Conservation (phyloP, 2,888 invertebrate genomes). For the Trachelus iudaicus region DNA sequence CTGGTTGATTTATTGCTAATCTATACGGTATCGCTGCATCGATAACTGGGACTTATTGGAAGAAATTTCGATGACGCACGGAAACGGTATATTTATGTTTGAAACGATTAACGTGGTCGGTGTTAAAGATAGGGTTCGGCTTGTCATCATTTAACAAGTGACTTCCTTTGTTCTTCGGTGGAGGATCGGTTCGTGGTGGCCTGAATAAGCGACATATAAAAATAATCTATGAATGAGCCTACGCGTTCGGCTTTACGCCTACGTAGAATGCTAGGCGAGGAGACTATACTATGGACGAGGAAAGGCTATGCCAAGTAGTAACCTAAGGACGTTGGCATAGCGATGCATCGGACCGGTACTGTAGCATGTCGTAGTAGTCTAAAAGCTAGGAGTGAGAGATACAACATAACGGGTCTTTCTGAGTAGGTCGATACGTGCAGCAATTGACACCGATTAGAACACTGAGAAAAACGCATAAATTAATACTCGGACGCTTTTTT, state of each 20-base stretch:
- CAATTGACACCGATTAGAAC: constrained; percentile 61
- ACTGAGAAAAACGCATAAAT: constrained; percentile 44
- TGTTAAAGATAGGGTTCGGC: background rate
- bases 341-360: constrained; percentile 21
- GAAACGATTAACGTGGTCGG: background rate
- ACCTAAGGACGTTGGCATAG: background rate
- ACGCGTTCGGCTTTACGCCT: constrained; percentile 18
- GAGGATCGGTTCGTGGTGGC: constrained; percentile 12
- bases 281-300: constrained; percentile 16
- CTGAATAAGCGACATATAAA: constrained; percentile 30
- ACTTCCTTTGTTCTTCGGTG: background rate
- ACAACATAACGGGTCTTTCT: constrained; percentile 60
- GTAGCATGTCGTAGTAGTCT: constrained; percentile 21
- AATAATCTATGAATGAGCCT: constrained; percentile 34
- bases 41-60: background rate
- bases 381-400: constrained; percentile 36
- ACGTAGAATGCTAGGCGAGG: constrained; percentile 14
- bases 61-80: background rate
- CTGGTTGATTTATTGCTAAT: background rate
- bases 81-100: background rate
- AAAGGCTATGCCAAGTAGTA: background rate
- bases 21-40: background rate
- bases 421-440: constrained; percentile 64
- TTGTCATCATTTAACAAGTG: background rate
- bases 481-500: background rate